Base-by-base conservation (phyloP, 2,113 vertebrate genomes). In the Cottus gobio region DNA sequence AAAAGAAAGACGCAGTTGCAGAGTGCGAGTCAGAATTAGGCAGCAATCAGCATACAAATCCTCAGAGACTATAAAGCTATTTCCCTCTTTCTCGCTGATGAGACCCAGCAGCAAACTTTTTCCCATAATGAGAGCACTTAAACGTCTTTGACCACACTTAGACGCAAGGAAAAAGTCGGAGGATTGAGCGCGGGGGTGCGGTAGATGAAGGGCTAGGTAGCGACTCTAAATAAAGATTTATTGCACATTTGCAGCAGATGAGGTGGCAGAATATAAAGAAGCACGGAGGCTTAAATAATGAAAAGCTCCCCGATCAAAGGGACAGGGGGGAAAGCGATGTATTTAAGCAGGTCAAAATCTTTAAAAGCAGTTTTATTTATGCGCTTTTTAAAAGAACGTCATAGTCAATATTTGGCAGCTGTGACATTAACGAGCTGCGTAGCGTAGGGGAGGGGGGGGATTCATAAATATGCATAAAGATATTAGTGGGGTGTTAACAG, bases 391-490 rank as follows among this genome's bases (percentile, higher is more conserved):
- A 97, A 96, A 90, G 89, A 89, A 93, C 92, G 84, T 92, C 91
- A 89, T 88, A 91, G 92, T 95, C 95, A 95, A 96, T 94, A 46
- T 96, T 96, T 97, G 96, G 96, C 96, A 97, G 96, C 95, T 96
- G 95, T 97, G 96, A 98, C 96, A 97, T 96, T 97, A 96, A 96
- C 96, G 96, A 96, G 96, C 96, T 95, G 95, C 93, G 95, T 95
- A 96, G 97, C 97, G 94, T 94, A 95, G 95, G 95, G 91, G 87
- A 83, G 96, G 95, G 95, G 30, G 95, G 30, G 93, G 95, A 94
- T 94, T 96, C 96, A 97, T 97, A 97, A 97, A 97, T 97, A 97
- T 97, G 97, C 96, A 99, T 96, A 95, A 96, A 96, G 95, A 95
- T 96, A 97, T 97, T 97, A 97, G 96, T 96, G 96, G 96, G 96